A percentile compares a stretch with the other conserved stretches of the same genome.
Evolutionary conservation across 64 coral and sea anemone species (phyloP).

Genomic region (Montipora foliosa): DNA sequence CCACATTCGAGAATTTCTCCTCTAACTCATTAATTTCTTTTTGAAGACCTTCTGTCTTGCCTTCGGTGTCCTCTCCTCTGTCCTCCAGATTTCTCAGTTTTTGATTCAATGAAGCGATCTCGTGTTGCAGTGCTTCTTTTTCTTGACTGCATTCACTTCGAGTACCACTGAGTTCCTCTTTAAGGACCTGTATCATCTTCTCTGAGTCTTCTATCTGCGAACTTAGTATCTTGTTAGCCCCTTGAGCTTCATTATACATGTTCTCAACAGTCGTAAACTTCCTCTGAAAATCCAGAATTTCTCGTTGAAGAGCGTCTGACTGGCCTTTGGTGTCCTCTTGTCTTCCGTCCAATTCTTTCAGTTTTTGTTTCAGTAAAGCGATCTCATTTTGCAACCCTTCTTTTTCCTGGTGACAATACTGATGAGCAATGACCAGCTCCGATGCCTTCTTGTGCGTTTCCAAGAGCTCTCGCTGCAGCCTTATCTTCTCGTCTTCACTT

Average conservation of each 20-base stretch:
- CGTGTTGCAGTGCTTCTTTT: constrained; percentile 70
- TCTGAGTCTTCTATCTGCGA: constrained; percentile 51
- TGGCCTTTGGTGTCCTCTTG: constrained; percentile 36
- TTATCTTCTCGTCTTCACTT: constrained; percentile 57
- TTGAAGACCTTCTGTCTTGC: constrained; percentile 53
- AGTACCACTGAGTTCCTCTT: too few species aligned
- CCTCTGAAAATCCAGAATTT: constrained; percentile 59
- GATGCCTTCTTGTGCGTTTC: constrained; percentile 59
- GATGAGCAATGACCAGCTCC: constrained; percentile 58
- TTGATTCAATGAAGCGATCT: constrained; percentile 37
- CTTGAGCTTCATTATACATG: constrained; percentile 41
- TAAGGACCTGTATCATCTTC: neutral
- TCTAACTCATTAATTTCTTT: constrained; percentile 57
- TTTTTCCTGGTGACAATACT: constrained; percentile 71
- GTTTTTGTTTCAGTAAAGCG: constrained; percentile 29
- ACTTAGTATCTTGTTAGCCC: constrained; percentile 63
- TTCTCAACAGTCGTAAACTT: constrained; percentile 64
- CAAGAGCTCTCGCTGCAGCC: constrained; percentile 58
- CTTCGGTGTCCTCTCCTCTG: constrained; percentile 21
- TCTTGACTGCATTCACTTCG: constrained; percentile 17
- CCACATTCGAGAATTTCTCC: constrained; percentile 54
- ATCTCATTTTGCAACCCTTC: constrained; percentile 73
- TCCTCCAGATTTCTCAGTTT: constrained; percentile 37
- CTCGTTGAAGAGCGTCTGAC: constrained; percentile 48
- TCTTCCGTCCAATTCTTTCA: constrained; percentile 38